Conservation (phyloP, 2,113 vertebrate genomes). For the Onychostoma macrolepis region DNA sequence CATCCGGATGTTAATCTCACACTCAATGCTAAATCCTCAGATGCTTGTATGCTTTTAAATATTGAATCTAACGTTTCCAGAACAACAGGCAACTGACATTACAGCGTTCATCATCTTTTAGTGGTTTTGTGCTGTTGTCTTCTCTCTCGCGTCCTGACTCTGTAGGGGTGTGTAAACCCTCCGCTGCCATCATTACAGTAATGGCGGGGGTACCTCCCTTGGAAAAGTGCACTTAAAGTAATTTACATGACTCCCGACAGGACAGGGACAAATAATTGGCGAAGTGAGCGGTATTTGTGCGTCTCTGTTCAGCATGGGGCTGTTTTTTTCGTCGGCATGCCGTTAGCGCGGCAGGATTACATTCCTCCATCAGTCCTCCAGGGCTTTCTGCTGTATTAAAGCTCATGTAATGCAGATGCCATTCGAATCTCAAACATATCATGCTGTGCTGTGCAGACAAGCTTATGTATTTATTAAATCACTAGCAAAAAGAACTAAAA, state of each 20-base stretch:
- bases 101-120: background rate
- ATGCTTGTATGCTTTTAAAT: background rate
- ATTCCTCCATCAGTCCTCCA: conserved; percentile 21
- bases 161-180: conserved; percentile 55
- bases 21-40: background rate
- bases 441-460: background rate
- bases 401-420: conserved; percentile 13
- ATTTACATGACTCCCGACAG: conserved; percentile 78
- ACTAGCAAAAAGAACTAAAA: background rate
- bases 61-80: background rate
- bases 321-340: conserved; percentile 49
- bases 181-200: conserved; percentile 68
- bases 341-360: conserved; percentile 68
- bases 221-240: conserved; percentile 81
- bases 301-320: conserved; percentile 46
- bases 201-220: conserved; percentile 64
- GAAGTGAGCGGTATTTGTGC: conserved; percentile 72
- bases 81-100: background rate
- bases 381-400: conserved; percentile 24
- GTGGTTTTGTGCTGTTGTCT: conserved; percentile 49
- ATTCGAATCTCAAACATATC: background rate
- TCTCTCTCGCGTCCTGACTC: conserved; percentile 23
- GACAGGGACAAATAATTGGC: conserved; percentile 78
- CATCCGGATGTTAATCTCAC: background rate
- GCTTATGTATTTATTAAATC: background rate